Conservation (phyloP, 1,140 invertebrate genomes). For the Drosophila carrolli region DNA sequence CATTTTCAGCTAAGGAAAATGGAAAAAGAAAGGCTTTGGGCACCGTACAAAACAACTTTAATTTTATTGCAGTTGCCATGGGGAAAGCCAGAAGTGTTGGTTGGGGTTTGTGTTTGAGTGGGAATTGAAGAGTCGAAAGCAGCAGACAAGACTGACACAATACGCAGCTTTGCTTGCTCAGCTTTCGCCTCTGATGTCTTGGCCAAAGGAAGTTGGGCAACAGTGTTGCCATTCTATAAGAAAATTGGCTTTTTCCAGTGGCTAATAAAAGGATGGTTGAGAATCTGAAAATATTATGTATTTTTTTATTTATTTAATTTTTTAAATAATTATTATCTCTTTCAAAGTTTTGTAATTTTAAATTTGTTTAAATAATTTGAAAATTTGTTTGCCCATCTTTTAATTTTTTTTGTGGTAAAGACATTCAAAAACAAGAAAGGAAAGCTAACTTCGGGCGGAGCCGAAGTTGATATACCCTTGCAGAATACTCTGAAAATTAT, state of each 20-base stretch:
- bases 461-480: too few species aligned
- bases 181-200: conserved; percentile 20
- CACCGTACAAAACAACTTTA: conserved; percentile 47
- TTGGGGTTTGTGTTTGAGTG: not conserved
- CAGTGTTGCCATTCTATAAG: not conserved
- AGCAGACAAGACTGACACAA: conserved; percentile 28
- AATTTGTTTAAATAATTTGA: too few species aligned
- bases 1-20: conserved; percentile 16
- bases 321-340: not conserved
- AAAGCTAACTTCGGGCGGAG: too few species aligned
- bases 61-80: conserved; percentile 69
- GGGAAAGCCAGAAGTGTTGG: conserved; percentile 33
- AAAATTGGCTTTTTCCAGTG: not conserved
- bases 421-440: too few species aligned
- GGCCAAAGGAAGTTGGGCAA: not conserved
- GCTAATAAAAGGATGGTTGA: not conserved
- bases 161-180: conserved; percentile 31
- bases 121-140: conserved; percentile 21
- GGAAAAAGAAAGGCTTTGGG: conserved; percentile 60
- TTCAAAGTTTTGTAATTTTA: too few species aligned
- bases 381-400: too few species aligned
- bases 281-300: not conserved
- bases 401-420: too few species aligned
- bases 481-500: too few species aligned
- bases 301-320: too few species aligned